Evolutionary conservation across 30 jellyfish, hydroid and myxozoan genomes (phyloP).

Genomic region (Calvadosia cruxmelitensis): DNA sequence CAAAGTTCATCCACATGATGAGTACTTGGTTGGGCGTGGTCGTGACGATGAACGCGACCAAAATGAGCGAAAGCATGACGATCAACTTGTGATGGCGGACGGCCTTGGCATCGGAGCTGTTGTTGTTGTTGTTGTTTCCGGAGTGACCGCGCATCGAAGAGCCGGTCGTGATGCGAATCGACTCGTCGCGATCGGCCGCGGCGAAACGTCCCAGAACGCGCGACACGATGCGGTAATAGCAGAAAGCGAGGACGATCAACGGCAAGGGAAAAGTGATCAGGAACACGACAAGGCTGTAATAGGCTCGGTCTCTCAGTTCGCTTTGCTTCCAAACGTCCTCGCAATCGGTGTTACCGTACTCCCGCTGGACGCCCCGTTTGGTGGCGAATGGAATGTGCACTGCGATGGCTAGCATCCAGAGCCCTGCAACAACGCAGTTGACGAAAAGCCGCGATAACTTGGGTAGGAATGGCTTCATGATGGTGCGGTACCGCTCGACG

Average conservation of each 20-base stretch:
- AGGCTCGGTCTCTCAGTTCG: not conserved
- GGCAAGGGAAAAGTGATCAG: slow-evolving; percentile 36
- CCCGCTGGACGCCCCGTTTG: not conserved
- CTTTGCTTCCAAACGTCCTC: not conserved
- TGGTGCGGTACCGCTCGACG: slow-evolving; percentile 22
- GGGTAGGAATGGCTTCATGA: slow-evolving; percentile 22
- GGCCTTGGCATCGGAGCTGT: not conserved
- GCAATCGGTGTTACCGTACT: slow-evolving; percentile 15
- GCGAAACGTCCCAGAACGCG: slow-evolving; percentile 9
- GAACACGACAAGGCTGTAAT: slow-evolving; percentile 15
- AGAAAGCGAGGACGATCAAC: slow-evolving; percentile 3
- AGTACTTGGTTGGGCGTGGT: slow-evolving; percentile 50
- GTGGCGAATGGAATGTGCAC: slow-evolving; percentile 16
- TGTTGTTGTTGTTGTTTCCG: not conserved
- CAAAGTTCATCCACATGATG: slow-evolving; percentile 38
- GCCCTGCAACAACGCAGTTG: not conserved
- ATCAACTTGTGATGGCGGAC: slow-evolving; percentile 10
- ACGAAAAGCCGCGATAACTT: not conserved
- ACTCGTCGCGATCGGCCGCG: not conserved
- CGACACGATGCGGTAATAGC: slow-evolving; percentile 15
- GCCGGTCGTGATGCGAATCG: not conserved
- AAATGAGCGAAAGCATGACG: slow-evolving; percentile 16
- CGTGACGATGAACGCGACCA: slow-evolving; percentile 24
- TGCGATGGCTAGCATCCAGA: slow-evolving; percentile 25
- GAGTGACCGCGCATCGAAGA: not conserved